These are phyloP conservation scores for Esperia sulphurella DNA, from an alignment of 2,888 invertebrate species.

Conservation along the genomic window DNA sequence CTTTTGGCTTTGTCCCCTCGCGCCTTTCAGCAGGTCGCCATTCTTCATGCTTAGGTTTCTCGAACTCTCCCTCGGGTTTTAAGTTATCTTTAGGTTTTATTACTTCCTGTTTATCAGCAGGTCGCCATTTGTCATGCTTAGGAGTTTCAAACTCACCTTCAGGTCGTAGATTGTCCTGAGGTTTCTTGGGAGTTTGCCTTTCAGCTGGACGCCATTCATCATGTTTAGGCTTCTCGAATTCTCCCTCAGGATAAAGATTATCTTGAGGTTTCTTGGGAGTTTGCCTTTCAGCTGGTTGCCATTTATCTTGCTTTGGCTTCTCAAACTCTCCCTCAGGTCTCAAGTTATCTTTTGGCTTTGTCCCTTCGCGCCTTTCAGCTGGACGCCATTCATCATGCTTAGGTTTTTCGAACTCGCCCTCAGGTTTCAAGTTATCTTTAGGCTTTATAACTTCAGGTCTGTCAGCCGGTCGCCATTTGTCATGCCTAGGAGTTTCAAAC, in stretches of 20 bases:
- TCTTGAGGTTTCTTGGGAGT: conserved; percentile 49
- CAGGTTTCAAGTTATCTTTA: conserved; percentile 57
- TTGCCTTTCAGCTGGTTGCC: conserved; percentile 55
- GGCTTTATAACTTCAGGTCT: conserved; percentile 29
- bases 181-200: conserved; percentile 42
- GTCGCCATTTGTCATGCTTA: conserved; percentile 56
- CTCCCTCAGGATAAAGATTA: conserved; percentile 71
- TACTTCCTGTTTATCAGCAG: conserved; percentile 55
- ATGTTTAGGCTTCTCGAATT: conserved; percentile 49
- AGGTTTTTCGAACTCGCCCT: conserved; percentile 68
- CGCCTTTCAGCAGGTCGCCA: conserved; percentile 57
- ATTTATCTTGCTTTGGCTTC: conserved; percentile 51
- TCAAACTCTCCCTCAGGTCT: conserved; percentile 81
- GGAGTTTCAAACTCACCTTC: conserved; percentile 29
- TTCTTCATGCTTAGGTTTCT: conserved; percentile 49
- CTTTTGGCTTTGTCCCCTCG: conserved; percentile 51
- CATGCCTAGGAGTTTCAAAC: conserved; percentile 65
- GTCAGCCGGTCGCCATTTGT: conserved; percentile 58
- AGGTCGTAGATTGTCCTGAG: conserved; percentile 49
- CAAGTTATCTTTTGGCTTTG: conserved; percentile 74
- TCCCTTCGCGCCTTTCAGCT: conserved; percentile 39
- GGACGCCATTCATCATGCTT: conserved; percentile 52
- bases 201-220: conserved; percentile 49
- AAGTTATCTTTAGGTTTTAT: conserved; percentile 80
- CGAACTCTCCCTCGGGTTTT: conserved; percentile 80